These are phyloP conservation scores for Drosophila ohnishii DNA, from an alignment of 1,140 invertebrate genomes.

Conservation along the genomic window DNA sequence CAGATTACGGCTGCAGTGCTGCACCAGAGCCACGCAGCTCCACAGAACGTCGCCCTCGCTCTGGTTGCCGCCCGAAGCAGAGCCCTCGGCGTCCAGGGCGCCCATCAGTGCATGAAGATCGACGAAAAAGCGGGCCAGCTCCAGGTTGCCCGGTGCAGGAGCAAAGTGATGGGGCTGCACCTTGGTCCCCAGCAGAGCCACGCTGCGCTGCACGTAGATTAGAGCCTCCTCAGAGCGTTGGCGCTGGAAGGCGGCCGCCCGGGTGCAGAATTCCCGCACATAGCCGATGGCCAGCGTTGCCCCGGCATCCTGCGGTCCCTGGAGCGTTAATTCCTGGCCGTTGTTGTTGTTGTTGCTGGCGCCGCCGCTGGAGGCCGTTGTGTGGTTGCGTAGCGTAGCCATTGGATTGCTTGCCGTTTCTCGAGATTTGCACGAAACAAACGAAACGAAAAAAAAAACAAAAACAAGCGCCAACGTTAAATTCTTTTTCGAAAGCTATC, in stretches of 20 bases:
- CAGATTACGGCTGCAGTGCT: constrained; percentile 84
- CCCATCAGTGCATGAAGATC: constrained; percentile 80
- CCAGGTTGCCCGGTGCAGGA: constrained; percentile 54
- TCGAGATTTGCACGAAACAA: constrained; percentile 1
- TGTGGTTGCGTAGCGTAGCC: constrained; percentile 30
- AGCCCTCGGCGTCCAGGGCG: constrained; percentile 61
- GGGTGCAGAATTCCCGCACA: constrained; percentile 69
- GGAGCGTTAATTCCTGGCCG: constrained; percentile 46
- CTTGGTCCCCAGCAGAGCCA: constrained; percentile 68
- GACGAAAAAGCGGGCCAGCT: constrained; percentile 71
- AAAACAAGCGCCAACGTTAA: constrained; percentile 17
- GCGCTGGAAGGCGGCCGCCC: constrained; percentile 55
- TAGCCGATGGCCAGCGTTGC: constrained; percentile 63
- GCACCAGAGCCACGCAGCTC: constrained; percentile 84
- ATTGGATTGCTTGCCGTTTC: constrained; percentile 2
- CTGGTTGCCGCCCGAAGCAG: neutral
- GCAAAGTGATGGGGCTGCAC: constrained; percentile 63
- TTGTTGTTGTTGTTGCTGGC: constrained; percentile 36
- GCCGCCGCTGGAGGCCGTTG: neutral
- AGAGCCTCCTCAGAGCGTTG: constrained; percentile 65
- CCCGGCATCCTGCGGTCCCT: constrained; percentile 46
- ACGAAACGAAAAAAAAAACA: constrained; percentile 3
- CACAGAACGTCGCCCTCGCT: constrained; percentile 78
- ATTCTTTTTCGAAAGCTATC: constrained; percentile 10
- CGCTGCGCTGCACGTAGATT: constrained; percentile 67